A percentile compares a stretch with the other conserved stretches of the same genome.
Conservation (phyloP, 2,113 vertebrate genomes). For the Notarius lentiginosus region DNA sequence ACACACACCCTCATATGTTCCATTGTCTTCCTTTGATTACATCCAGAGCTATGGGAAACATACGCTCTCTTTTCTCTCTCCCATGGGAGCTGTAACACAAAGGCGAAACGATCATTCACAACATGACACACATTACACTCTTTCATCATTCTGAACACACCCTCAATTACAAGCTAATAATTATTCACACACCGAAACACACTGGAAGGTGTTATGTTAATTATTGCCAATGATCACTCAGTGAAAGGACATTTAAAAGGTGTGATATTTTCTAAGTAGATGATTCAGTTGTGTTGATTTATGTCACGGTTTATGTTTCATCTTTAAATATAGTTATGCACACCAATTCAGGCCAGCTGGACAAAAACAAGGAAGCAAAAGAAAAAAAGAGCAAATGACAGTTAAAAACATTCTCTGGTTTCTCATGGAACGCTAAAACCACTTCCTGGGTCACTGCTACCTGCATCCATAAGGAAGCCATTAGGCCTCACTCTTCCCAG, state of each 20-base stretch:
- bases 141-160: background rate
- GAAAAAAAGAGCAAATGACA: conserved; percentile 25
- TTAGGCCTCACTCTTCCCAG: conserved; percentile 61
- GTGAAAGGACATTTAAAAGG: background rate
- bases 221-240: background rate
- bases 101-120: background rate
- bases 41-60: background rate
- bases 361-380: conserved; percentile 18
- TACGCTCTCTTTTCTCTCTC: background rate
- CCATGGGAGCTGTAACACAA: background rate
- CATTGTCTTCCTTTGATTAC: background rate
- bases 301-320: background rate
- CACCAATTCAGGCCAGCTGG: conserved; percentile 11
- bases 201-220: background rate
- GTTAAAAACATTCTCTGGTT: conserved; percentile 61
- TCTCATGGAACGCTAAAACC: conserved; percentile 69
- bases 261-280: background rate
- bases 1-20: background rate
- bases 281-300: background rate
- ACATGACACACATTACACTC: background rate
- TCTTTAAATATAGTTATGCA: background rate
- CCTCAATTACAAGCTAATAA: background rate
- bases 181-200: background rate
- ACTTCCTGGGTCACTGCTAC: conserved; percentile 64
- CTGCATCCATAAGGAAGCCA: conserved; percentile 71